Evolutionary conservation across 2,888 invertebrate species (phyloP).

Genomic region (Trissolcus brochymenae): DNA sequence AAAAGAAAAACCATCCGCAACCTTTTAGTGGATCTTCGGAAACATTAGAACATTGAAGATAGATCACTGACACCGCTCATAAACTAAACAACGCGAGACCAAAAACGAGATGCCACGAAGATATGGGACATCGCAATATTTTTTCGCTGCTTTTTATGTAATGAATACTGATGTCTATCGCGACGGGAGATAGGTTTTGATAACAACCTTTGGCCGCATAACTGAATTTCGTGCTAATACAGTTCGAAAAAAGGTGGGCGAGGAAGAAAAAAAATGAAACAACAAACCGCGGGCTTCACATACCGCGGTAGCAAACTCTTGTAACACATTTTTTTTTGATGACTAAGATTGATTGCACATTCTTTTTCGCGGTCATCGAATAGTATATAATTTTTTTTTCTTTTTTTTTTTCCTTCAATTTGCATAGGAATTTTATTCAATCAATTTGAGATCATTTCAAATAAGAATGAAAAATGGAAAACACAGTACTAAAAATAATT

Average conservation of each 20-base stretch:
- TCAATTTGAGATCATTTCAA: too few relatives aligned
- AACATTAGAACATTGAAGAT: conserved; percentile 2
- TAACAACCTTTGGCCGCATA: conserved; percentile 7
- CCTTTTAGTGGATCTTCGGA: too few relatives aligned
- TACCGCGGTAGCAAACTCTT: neutral
- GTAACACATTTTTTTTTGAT: too few relatives aligned
- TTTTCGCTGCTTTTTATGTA: neutral
- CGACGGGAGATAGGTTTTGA: neutral
- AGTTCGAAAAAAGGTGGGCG: neutral
- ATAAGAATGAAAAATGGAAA: too few relatives aligned
- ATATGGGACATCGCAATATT: conserved; percentile 2
- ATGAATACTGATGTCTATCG: conserved; percentile 11
- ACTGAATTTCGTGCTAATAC: neutral
- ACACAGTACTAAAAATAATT: too few relatives aligned
- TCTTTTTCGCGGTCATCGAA: too few relatives aligned
- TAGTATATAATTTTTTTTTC: too few relatives aligned
- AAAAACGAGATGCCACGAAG: conserved; percentile 6
- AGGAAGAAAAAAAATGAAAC: neutral
- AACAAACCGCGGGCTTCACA: too few relatives aligned
- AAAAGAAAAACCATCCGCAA: too few relatives aligned
- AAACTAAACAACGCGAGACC: conserved; percentile 7
- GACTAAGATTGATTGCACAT: too few relatives aligned
- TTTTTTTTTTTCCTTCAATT: too few relatives aligned
- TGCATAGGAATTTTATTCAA: too few relatives aligned
- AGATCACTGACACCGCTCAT: neutral